Conservation (phyloP, 2,113 vertebrate species). For the Mugil cephalus region DNA sequence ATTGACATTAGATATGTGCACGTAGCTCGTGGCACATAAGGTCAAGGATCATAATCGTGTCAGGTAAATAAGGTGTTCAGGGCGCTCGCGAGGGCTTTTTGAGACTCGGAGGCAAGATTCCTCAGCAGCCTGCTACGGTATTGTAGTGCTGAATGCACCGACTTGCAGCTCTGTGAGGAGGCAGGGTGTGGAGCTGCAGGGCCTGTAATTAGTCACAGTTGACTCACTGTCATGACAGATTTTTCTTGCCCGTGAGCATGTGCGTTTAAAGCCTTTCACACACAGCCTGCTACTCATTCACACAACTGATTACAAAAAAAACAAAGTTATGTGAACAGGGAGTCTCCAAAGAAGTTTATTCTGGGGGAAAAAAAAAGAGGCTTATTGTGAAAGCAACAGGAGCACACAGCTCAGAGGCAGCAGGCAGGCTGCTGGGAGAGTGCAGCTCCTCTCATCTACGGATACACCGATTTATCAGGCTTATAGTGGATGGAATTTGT, state of each 20-base stretch:
- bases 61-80: background rate
- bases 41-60: background rate
- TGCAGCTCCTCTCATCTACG: background rate
- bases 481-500: no score
- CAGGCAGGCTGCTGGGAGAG: constrained; percentile 13
- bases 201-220: constrained; percentile 72
- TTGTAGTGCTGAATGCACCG: constrained; percentile 34
- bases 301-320: constrained; percentile 68
- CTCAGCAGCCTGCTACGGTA: constrained; percentile 30
- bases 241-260: constrained; percentile 57
- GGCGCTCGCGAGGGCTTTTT: background rate
- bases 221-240: constrained; percentile 66
- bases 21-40: background rate
- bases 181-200: constrained; percentile 65
- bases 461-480: background rate
- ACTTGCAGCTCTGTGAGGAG: constrained; percentile 41
- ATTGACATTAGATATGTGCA: constrained; percentile 43
- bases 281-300: constrained; percentile 60
- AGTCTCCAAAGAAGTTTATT: constrained; percentile 17
- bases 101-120: constrained; percentile 16
- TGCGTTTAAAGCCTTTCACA: constrained; percentile 59
- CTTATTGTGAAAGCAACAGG: constrained; percentile 48
- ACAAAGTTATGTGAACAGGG: constrained; percentile 57
- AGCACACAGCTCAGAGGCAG: constrained; percentile 63
- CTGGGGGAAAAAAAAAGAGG: constrained; percentile 13